Base-by-base conservation (phyloP, 2,113 vertebrate species). In the Ariopsis seemanni region DNA sequence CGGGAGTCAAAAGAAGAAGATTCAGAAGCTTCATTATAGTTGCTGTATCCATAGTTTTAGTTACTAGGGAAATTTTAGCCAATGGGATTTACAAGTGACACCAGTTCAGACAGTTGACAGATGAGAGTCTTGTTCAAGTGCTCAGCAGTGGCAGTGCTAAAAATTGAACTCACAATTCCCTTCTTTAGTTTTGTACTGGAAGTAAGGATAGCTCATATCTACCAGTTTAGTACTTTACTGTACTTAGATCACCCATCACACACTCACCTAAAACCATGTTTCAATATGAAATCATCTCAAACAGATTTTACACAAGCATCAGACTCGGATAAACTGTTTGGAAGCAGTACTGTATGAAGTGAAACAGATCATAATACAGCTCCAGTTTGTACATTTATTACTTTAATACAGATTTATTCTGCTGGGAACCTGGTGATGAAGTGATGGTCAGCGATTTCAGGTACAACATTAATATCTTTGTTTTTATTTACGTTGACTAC, bases 401-500 rank as follows among this genome's bases (percentile, higher is more conserved):
- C 2, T n/a, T 77, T 17, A 27, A 78, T n/a, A 15, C 50, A n/a
- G 25, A 55, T 5, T 75, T 50, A 75, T 75, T 22, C 72, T 53
- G 22, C 72, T 22, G 72, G 34, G 18, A 74, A 15, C 27, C 25
- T 55, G 52, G 77, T 20, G 3, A 82, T 30, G 58, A 62, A 82
- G 57, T 62, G 58, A 82, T 81, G 55, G 9, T 78, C 58, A 77
- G 25, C 3, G 34, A 85, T 18, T 62, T 62, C 72, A 60, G 30
- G 34, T 48, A 14, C 10, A 86, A 81, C 85, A 60, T 80, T 27
- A 79, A 67, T 22, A 8, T 48, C 30, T 34, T 67, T 11, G 50
- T 52, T 71, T 86, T 80, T 86, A 79, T 81, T 81, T 67, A 69
- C 1, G 30, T 48, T 67, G 53, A 71, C 63, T 79, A 81, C 63